Conservation (phyloP, 2,888 invertebrate species). For the Steinernema scapterisci region DNA sequence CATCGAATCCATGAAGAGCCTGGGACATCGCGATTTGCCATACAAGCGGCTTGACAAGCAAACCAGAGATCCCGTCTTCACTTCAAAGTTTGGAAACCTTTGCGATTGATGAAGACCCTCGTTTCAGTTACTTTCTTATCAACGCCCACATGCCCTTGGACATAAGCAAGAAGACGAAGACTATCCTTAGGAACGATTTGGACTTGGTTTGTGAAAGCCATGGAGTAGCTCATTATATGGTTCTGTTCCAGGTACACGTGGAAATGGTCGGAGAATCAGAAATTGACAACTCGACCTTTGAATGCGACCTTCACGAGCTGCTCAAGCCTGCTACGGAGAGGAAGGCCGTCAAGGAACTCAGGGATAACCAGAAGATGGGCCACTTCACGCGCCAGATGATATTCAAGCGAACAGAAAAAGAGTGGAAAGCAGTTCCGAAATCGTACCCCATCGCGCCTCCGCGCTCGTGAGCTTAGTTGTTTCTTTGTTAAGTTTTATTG, state of each 20-base stretch:
- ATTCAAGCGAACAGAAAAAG: slow-evolving; percentile 63
- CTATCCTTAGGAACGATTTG: slow-evolving; percentile 56
- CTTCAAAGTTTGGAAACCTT: slow-evolving; percentile 51
- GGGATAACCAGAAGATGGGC: slow-evolving; percentile 61
- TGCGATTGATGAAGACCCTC: neutral
- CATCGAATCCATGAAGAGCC: slow-evolving; percentile 58
- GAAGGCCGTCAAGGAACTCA: slow-evolving; percentile 54
- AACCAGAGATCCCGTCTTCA: slow-evolving; percentile 59
- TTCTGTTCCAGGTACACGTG: slow-evolving; percentile 52
- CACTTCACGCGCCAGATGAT: slow-evolving; percentile 63
- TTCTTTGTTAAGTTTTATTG: neutral
- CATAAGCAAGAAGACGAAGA: slow-evolving; percentile 49
- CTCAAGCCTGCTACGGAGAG: slow-evolving; percentile 62
- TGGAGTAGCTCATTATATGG: too few species aligned
- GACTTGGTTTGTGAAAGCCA: slow-evolving; percentile 50
- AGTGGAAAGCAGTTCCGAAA: slow-evolving; percentile 64
- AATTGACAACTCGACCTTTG: slow-evolving; percentile 35
- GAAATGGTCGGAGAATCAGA: slow-evolving; percentile 50
- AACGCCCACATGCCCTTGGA: slow-evolving; percentile 55
- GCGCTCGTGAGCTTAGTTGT: slow-evolving; percentile 38
- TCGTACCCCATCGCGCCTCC: slow-evolving; percentile 62
- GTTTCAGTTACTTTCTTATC: slow-evolving; percentile 56
- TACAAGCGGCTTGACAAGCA: slow-evolving; percentile 57
- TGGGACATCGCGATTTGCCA: slow-evolving; percentile 63
- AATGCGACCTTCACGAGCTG: slow-evolving; percentile 61